Conservation (phyloP, 2,888 invertebrate genomes). For the Phytoseiulus persimilis region DNA sequence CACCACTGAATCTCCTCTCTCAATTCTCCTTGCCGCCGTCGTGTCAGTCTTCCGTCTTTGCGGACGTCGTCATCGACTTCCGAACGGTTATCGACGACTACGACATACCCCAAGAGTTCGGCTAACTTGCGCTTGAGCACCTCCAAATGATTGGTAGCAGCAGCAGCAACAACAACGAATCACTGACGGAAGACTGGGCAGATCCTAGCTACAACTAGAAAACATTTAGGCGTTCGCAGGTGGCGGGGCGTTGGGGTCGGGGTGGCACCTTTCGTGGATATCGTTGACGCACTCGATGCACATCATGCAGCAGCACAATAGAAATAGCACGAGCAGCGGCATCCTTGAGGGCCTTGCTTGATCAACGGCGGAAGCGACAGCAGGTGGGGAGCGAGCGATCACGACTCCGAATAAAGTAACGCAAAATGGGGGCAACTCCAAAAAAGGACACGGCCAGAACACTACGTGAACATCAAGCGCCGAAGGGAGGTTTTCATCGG, state of each 20-base stretch:
- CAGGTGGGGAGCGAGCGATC: neutral
- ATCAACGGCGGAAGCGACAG: neutral
- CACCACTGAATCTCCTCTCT: neutral
- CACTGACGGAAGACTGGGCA: neutral
- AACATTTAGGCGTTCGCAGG: neutral
- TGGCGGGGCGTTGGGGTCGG: conserved; percentile 33
- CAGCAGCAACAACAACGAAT: neutral
- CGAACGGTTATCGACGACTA: neutral
- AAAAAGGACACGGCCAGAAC: too few relatives aligned
- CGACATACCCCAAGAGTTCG: neutral
- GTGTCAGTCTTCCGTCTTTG: neutral
- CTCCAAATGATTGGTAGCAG: neutral
- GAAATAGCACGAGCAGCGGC: conserved; percentile 38
- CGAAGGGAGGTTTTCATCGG: neutral
- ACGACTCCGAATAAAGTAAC: too few relatives aligned
- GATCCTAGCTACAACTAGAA: neutral
- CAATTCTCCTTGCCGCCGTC: neutral
- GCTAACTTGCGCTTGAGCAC: too few relatives aligned
- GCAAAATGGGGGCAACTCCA: neutral
- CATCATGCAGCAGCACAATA: conserved; percentile 35
- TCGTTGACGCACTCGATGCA: conserved; percentile 38
- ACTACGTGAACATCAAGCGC: neutral
- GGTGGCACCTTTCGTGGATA: conserved; percentile 34
- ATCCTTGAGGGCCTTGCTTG: conserved; percentile 33
- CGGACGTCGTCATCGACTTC: neutral